These are phyloP conservation scores for Andrena bicolor DNA, from an alignment of 2,888 invertebrate genomes.

Conservation along the genomic window DNA sequence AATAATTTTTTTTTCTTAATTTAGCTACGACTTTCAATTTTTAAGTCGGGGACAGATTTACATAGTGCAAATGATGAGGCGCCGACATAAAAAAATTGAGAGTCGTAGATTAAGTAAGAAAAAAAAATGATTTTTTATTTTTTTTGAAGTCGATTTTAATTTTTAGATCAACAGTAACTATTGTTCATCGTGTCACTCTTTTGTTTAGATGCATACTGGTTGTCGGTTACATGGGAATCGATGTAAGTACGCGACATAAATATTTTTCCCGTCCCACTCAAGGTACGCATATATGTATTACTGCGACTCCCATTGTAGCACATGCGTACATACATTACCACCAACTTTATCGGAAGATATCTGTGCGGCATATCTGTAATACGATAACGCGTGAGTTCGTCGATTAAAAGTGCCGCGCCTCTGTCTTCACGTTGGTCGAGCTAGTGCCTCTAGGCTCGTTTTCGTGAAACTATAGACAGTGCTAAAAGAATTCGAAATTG, in stretches of 20 bases:
- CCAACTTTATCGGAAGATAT: slow-evolving; percentile 79
- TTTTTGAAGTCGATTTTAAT: too few species aligned
- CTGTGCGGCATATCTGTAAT: slow-evolving; percentile 77
- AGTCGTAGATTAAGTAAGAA: too few species aligned
- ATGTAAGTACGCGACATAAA: slow-evolving; percentile 7
- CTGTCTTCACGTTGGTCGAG: slow-evolving; percentile 46
- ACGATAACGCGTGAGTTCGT: slow-evolving; percentile 77
- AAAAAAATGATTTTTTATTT: too few species aligned
- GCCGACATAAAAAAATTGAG: too few species aligned
- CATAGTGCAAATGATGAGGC: too few species aligned
- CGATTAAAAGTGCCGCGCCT: slow-evolving; percentile 75
- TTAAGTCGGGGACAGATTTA: too few species aligned
- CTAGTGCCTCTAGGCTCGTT: slow-evolving; percentile 3
- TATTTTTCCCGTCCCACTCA: slow-evolving; percentile 25
- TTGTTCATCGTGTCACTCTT: too few species aligned
- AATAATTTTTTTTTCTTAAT: too few species aligned
- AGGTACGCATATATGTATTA: slow-evolving; percentile 13
- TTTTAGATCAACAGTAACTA: background rate
- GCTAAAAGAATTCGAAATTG: background rate
- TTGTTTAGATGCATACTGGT: background rate
- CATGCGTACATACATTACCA: slow-evolving; percentile 56
- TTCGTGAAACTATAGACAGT: slow-evolving; percentile 12
- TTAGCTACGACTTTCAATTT: too few species aligned
- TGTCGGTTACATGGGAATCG: background rate
- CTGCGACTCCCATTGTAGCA: slow-evolving; percentile 44